Conservation (phyloP, 2,797 vertebrate genomes). For the Danio albolineatus region DNA sequence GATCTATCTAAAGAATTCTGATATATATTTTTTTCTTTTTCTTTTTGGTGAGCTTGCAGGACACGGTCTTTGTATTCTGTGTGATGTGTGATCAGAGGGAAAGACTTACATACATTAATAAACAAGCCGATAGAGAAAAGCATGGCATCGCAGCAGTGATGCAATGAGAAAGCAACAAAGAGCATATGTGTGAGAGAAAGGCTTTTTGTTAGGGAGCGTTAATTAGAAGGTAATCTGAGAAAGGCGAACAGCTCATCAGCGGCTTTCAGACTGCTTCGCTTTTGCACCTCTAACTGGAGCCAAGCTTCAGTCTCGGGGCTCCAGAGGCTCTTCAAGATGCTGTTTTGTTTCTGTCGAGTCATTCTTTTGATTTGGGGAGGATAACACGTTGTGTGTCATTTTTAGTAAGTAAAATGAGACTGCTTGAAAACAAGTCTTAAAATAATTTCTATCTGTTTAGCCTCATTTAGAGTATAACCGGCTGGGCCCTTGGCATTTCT, state of each 20-base stretch:
- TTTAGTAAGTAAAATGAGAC: not conserved
- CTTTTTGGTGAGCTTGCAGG: constrained; percentile 62
- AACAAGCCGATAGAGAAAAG: constrained; percentile 68
- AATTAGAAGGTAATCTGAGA: constrained; percentile 75
- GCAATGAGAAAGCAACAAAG: constrained; percentile 82
- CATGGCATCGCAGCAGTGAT: constrained; percentile 73
- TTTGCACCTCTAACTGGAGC: constrained; percentile 30
- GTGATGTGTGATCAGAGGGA: constrained; percentile 79
- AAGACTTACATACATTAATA: constrained; percentile 79
- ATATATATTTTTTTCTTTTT: constrained; percentile 30
- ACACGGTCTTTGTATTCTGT: constrained; percentile 76
- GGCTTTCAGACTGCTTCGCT: constrained; percentile 12
- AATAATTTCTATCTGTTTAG: too few relatives aligned
- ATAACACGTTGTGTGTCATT: constrained; percentile 1
- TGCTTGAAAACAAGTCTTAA: too few relatives aligned
- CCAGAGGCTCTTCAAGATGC: constrained; percentile 17
- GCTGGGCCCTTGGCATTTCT: too few relatives aligned
- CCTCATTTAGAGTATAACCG: too few relatives aligned
- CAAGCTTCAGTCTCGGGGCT: constrained; percentile 30
- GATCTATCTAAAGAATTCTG: constrained; percentile 56
- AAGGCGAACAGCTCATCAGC: constrained; percentile 58
- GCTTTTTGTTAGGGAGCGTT: constrained; percentile 65
- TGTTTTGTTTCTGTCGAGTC: constrained; percentile 26
- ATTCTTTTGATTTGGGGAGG: constrained; percentile 2
- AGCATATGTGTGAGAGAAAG: constrained; percentile 46